Evolutionary conservation across 2,888 invertebrate genomes (phyloP).

Genomic region (Nemotelus pantherinus): DNA sequence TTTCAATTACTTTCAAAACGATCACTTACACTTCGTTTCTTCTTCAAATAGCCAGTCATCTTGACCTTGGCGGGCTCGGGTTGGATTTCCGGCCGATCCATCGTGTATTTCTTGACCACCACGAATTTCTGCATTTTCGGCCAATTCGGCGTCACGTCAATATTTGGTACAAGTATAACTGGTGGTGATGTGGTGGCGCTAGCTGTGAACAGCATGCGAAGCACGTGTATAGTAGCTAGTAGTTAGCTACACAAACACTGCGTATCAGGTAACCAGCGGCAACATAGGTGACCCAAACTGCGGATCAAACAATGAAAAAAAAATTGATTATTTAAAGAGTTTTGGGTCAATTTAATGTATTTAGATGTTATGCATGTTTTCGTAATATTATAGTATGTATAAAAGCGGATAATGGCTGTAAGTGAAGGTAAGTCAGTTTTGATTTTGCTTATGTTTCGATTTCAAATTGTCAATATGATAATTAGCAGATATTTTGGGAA

Average conservation of each 20-base stretch:
- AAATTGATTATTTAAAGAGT: too few relatives aligned
- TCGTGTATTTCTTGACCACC: constrained; percentile 50
- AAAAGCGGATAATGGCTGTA: too few relatives aligned
- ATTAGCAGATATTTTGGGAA: too few relatives aligned
- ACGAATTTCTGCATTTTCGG: constrained; percentile 53
- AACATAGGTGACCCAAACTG: too few relatives aligned
- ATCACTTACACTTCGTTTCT: constrained; percentile 58
- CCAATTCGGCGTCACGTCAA: constrained; percentile 31
- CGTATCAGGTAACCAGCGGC: too few relatives aligned
- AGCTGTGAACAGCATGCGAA: constrained; percentile 26
- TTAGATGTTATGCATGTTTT: too few relatives aligned
- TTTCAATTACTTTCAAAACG: background rate
- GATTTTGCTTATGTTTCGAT: too few relatives aligned
- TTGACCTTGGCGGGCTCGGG: constrained; percentile 54
- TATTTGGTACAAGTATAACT: constrained; percentile 32
- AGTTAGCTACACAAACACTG: background rate
- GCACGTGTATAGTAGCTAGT: background rate
- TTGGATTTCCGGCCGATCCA: constrained; percentile 43
- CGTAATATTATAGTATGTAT: too few relatives aligned
- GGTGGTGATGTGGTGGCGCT: background rate
- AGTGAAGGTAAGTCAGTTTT: too few relatives aligned
- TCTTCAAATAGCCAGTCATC: constrained; percentile 59
- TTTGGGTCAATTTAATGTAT: too few relatives aligned
- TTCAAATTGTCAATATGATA: too few relatives aligned
- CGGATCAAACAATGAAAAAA: too few relatives aligned